A percentile compares a stretch with the other conserved stretches of the same genome.
phyloP scores from a whole-genome alignment of 2,888 invertebrate species.

The Mimas tiliae region DNA sequence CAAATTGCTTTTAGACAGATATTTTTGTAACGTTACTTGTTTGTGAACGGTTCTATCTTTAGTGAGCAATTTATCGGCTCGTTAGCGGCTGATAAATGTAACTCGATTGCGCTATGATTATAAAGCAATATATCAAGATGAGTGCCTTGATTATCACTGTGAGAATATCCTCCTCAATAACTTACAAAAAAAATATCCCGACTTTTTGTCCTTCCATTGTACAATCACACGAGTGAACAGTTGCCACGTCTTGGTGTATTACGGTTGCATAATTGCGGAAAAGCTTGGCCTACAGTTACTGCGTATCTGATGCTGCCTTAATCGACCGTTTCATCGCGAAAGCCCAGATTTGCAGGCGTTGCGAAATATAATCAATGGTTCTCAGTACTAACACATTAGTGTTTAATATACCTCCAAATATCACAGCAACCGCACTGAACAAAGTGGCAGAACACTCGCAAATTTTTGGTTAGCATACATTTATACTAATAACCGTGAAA shows the following conservation, averaged over 20 bases:
- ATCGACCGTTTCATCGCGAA: conserved; percentile 68
- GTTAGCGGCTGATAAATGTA: conserved; percentile 75
- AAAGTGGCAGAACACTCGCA: conserved; percentile 60
- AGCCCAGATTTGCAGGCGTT: conserved; percentile 61
- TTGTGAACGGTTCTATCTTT: conserved; percentile 73
- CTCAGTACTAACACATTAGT: conserved; percentile 65
- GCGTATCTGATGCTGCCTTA: conserved; percentile 62
- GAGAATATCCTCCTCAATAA: conserved; percentile 53
- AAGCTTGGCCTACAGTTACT: conserved; percentile 64
- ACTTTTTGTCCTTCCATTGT: conserved; percentile 18
- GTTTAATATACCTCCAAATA: conserved; percentile 68
- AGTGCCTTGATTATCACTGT: conserved; percentile 66
- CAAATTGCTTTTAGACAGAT: conserved; percentile 73
- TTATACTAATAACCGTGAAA: conserved; percentile 65
- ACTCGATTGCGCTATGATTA: conserved; percentile 71
- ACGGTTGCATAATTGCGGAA: conserved; percentile 67
- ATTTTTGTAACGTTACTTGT: conserved; percentile 75
- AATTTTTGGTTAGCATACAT: conserved; percentile 61
- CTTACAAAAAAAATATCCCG: conserved; percentile 20
- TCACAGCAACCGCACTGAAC: conserved; percentile 59
- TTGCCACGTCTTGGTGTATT: conserved; percentile 32
- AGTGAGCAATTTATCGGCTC: conserved; percentile 78
- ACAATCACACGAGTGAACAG: conserved; percentile 20
- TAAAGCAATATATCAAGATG: conserved; percentile 73
- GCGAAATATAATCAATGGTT: conserved; percentile 64